A percentile compares a stretch with the other conserved stretches of the same genome.
phyloP scores from a whole-genome alignment of 2,797 vertebrate species.

The Crocodylus rhombifer region DNA sequence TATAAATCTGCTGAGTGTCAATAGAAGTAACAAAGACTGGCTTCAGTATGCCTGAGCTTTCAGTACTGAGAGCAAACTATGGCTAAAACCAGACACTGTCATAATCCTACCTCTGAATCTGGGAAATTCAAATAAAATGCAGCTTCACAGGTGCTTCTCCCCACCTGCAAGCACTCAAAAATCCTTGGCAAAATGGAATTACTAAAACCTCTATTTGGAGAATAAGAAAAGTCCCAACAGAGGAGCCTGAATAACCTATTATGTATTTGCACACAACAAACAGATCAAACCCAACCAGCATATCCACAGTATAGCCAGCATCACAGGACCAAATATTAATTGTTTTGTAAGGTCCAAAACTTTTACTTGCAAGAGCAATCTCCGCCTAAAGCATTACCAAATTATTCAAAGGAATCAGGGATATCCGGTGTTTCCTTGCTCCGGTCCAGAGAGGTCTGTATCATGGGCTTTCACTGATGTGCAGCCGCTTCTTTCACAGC shows the following conservation, averaged over 20 bases:
- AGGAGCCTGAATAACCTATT: neutral
- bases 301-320: too few species aligned
- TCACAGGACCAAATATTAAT: neutral
- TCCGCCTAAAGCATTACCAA: neutral
- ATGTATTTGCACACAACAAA: neutral
- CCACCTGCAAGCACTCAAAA: neutral
- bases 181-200: neutral
- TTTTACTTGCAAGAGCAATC: neutral
- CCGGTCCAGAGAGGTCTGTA: neutral
- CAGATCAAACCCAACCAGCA: neutral
- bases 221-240: neutral
- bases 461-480: too few species aligned
- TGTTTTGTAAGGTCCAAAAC: neutral
- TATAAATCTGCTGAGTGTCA: neutral
- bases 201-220: neutral
- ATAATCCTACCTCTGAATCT: neutral
- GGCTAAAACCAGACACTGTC: neutral
- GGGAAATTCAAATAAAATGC: neutral
- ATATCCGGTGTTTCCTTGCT: neutral
- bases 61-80: neutral
- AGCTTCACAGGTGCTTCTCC: neutral
- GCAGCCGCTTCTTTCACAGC: neutral
- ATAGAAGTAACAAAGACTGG: neutral
- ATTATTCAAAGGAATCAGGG: neutral
- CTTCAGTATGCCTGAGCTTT: neutral